A percentile compares a stretch with the other conserved stretches of the same genome.
Evolutionary conservation across 2,113 vertebrate genomes (phyloP).

Genomic region (Arenaria interpres): DNA sequence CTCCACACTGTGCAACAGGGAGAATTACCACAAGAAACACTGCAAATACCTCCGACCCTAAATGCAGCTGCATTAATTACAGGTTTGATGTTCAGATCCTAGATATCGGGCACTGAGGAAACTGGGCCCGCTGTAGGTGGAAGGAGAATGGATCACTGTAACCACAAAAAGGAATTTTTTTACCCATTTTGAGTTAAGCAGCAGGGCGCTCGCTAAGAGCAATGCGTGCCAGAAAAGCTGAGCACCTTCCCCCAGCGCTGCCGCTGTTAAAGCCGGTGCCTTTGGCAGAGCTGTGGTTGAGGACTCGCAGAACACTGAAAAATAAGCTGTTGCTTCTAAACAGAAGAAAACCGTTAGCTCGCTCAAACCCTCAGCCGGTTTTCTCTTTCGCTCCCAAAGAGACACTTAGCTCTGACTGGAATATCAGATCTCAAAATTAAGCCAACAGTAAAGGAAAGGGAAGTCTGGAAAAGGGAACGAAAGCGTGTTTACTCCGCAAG

Average conservation of each 20-base stretch:
- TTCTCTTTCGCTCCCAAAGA: neutral
- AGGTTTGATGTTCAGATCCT: neutral
- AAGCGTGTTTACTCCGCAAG: constrained; percentile 7
- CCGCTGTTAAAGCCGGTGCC: neutral
- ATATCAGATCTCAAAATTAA: constrained; percentile 2
- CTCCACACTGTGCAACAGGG: neutral
- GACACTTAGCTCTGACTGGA: neutral
- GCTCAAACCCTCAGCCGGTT: neutral
- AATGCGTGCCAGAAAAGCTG: neutral
- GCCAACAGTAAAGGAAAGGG: neutral
- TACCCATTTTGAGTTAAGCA: neutral
- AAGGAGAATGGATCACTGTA: neutral
- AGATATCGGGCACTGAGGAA: neutral
- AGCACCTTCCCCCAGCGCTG: neutral
- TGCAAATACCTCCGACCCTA: neutral
- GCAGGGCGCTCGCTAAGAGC: neutral
- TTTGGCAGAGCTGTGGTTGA: neutral
- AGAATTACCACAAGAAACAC: neutral
- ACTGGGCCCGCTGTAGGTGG: neutral
- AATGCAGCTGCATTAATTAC: neutral
- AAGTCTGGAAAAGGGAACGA: neutral
- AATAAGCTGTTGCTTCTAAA: constrained; percentile 2
- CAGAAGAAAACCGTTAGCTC: neutral
- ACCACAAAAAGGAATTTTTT: neutral
- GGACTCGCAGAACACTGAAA: neutral